Percentiles rank a stretch among this genome's conserved stretches.
Conservation (phyloP, 2,888 invertebrate genomes). For the Parelbella ahira region DNA sequence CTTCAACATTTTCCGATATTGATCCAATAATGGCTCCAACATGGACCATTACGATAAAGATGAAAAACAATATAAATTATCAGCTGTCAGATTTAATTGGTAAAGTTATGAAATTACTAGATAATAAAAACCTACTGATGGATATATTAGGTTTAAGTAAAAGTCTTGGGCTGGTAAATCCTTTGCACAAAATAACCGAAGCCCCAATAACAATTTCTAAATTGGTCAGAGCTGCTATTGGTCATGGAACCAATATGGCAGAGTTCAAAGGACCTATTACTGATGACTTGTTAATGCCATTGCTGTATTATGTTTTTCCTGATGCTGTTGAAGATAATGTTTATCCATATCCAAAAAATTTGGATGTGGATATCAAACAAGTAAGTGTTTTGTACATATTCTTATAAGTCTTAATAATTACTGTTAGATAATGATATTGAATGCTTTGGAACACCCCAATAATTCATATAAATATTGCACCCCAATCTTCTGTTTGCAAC, state of each 20-base stretch:
- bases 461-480: too few species aligned
- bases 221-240: conserved; percentile 75
- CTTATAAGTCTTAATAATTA: too few species aligned
- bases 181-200: conserved; percentile 87
- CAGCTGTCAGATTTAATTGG: conserved; percentile 88
- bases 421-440: too few species aligned
- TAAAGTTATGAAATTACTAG: conserved; percentile 85
- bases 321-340: conserved; percentile 87
- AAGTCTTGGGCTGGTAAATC: conserved; percentile 77
- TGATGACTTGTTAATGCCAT: conserved; percentile 86
- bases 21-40: conserved; percentile 89
- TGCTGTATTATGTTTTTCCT: conserved; percentile 92
- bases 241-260: conserved; percentile 74
- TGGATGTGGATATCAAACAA: conserved; percentile 71
- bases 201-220: conserved; percentile 85
- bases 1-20: conserved; percentile 92
- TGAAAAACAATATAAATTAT: conserved; percentile 85
- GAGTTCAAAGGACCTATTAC: conserved; percentile 87
- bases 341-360: conserved; percentile 73
- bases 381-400: conserved; percentile 38
- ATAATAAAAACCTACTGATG: conserved; percentile 69
- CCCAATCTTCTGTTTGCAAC: too few species aligned
- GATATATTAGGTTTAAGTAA: conserved; percentile 69
- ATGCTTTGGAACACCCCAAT: too few species aligned
- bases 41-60: conserved; percentile 86